Evolutionary conservation across 2,888 invertebrate genomes (phyloP).

Genomic region (Julus scanicus): DNA sequence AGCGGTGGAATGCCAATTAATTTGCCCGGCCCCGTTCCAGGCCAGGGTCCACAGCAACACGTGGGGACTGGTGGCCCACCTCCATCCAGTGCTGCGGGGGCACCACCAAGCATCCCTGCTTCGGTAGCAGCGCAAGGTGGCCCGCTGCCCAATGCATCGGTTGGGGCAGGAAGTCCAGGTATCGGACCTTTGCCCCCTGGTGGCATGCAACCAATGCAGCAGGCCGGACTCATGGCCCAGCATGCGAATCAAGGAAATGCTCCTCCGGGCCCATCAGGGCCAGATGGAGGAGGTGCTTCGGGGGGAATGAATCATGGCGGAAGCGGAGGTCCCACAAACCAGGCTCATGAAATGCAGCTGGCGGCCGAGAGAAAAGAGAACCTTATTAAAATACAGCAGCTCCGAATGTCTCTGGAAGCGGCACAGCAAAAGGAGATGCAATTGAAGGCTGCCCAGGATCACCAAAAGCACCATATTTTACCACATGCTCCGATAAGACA

Average conservation of each 20-base stretch:
- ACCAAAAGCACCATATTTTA: conserved; percentile 55
- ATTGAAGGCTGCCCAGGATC: conserved; percentile 72
- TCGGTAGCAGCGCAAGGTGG: conserved; percentile 40
- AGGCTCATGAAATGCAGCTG: conserved; percentile 69
- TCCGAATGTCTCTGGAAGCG: conserved; percentile 81
- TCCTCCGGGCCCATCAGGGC: conserved; percentile 50
- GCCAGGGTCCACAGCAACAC: conserved; percentile 13
- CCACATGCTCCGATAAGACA: conserved; percentile 48
- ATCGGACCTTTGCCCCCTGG: conserved; percentile 49
- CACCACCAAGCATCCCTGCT: conserved; percentile 29
- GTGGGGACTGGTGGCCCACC: background rate
- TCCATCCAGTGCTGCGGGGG: background rate
- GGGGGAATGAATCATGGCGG: conserved; percentile 37
- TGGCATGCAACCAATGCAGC: conserved; percentile 40
- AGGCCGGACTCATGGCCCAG: conserved; percentile 62
- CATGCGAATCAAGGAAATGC: conserved; percentile 30
- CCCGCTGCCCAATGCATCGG: background rate
- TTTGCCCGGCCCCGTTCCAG: conserved; percentile 46
- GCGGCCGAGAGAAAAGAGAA: conserved; percentile 82
- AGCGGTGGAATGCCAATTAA: conserved; percentile 44
- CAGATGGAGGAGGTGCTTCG: conserved; percentile 54
- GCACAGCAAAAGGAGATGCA: conserved; percentile 85
- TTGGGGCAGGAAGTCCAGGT: conserved; percentile 40
- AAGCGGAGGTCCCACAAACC: conserved; percentile 13
- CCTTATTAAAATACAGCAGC: conserved; percentile 79